Evolutionary conservation across 2,797 vertebrate genomes (phyloP).

Genomic region (Anas bahamensis): DNA sequence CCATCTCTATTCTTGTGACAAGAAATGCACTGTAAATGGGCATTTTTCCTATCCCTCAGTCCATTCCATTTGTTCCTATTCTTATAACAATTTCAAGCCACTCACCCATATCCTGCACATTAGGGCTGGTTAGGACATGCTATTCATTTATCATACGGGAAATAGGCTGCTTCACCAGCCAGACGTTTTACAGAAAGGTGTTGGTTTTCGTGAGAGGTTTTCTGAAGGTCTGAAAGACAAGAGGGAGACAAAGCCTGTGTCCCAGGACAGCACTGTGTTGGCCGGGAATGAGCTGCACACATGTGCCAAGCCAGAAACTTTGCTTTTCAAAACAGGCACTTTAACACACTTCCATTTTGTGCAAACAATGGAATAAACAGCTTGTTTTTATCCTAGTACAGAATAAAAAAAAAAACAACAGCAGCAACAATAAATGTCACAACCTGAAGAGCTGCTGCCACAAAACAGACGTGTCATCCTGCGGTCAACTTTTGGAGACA

Average conservation of each 20-base stretch:
- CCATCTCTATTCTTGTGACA: slow-evolving; percentile 30
- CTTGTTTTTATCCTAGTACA: background rate
- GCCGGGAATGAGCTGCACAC: background rate
- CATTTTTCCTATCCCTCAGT: background rate
- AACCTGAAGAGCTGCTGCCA: background rate
- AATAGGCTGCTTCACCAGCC: background rate
- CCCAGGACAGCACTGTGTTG: background rate
- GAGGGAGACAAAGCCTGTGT: background rate
- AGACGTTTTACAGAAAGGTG: background rate
- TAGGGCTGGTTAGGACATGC: background rate
- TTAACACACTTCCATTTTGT: background rate
- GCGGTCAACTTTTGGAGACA: background rate
- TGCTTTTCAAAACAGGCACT: background rate
- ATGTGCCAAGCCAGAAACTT: background rate
- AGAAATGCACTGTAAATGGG: slow-evolving; percentile 16
- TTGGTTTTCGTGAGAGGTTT: background rate
- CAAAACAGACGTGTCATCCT: slow-evolving; percentile 10
- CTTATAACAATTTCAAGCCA: slow-evolving; percentile 1
- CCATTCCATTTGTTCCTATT: slow-evolving; percentile 46
- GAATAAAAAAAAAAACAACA: background rate
- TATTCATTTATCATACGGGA: slow-evolving; percentile 13
- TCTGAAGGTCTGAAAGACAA: background rate
- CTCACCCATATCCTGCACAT: slow-evolving; percentile 24
- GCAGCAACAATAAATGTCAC: slow-evolving; percentile 40
- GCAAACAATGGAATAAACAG: background rate